phyloP scores from a whole-genome alignment of 2,113 vertebrate genomes.

The Pimephales promelas region DNA sequence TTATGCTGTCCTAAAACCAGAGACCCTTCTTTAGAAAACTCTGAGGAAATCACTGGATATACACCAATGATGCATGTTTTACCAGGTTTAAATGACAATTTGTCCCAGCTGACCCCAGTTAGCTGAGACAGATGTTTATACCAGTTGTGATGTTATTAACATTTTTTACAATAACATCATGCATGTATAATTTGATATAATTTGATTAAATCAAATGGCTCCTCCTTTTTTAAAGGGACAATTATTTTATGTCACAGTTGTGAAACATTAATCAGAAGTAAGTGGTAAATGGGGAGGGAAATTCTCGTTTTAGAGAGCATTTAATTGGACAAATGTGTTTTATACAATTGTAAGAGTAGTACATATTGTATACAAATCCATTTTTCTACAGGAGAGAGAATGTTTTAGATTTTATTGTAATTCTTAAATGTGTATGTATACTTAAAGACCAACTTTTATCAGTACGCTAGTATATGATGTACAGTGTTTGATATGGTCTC shows the following conservation, averaged over 20 bases:
- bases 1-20: too few relatives aligned
- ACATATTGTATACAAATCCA: neutral
- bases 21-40: neutral
- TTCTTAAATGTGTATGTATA: neutral
- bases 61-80: neutral
- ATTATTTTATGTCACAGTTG: neutral
- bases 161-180: neutral
- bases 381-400: neutral
- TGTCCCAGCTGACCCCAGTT: neutral
- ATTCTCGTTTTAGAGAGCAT: neutral
- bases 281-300: neutral
- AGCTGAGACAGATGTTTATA: neutral
- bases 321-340: neutral
- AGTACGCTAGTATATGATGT: neutral
- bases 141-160: neutral
- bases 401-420: neutral
- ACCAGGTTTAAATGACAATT: neutral
- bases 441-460: neutral
- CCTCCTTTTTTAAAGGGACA: neutral
- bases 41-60: neutral
- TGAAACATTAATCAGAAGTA: neutral
- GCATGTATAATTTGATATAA: too few relatives aligned
- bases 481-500: constrained; percentile 5
- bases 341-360: neutral
- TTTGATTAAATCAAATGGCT: neutral